Base-by-base conservation (phyloP, 1,140 invertebrate genomes). In the Drosophila ogumai region DNA sequence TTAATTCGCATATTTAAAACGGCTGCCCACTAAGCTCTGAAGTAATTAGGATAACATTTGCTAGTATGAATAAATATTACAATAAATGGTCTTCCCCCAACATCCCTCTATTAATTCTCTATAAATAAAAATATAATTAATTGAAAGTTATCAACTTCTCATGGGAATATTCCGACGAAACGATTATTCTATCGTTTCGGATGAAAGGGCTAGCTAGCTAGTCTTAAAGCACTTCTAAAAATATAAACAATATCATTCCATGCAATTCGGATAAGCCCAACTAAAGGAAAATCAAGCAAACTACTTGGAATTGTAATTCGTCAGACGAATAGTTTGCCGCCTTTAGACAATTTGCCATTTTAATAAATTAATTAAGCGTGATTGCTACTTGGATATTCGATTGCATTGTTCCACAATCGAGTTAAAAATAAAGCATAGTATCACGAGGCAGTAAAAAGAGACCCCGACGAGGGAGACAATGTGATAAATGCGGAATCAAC, bases 401-500 rank as follows among this genome's bases (percentile, higher is more conserved):
- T 64, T 73, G 63, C 41, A 57, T 41, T 68, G 72, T 85, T 58
- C 50, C 78, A 66, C 64, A 87, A 86, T 71, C 71, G 61, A 82
- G 79, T 86, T 87, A 82, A 75, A 86, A 79, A 87, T 86, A 87
- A 76, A 79, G 68, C 82, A 86, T 67, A 87, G 75, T 84, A 84
- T 64, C 44, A 76, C 75, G 55, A 79, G 57, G 55, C 66, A 44
- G 19, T 49, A 73, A 56, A 56, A 57, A 15, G 28, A 13, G 28
- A 43, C 59, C 25, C 25, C 25, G 25, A 6, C 25, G 25, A 28
- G 25, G 25, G 25, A 28, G 25, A 34, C 65, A 41, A 68, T 52
- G 50, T 59, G 81, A 85, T 85, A 85, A 85, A 85, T 85, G 81
- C 81, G 43, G 41, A 77, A 67, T 81, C 32, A 79, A 76, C 64